These are phyloP conservation scores for Naso thynnoides DNA, from an alignment of 2,797 vertebrate genomes.

Conservation along the genomic window DNA sequence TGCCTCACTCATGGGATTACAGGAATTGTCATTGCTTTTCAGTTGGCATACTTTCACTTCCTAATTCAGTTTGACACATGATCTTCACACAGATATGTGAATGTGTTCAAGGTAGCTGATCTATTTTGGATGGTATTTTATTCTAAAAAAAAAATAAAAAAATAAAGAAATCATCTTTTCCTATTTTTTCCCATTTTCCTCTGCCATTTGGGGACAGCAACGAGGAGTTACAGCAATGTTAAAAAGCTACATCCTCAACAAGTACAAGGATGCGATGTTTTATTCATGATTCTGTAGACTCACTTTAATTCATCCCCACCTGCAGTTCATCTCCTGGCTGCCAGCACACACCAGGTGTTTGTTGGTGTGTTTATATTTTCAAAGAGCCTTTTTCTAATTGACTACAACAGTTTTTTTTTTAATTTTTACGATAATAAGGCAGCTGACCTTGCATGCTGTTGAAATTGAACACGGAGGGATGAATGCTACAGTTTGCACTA, in stretches of 20 bases:
- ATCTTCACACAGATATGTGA: conserved; percentile 18
- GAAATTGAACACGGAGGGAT: conserved; percentile 51
- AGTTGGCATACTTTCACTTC: conserved; percentile 27
- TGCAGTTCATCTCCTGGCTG: conserved; percentile 64
- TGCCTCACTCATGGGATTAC: conserved; percentile 31
- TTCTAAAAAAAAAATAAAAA: neutral
- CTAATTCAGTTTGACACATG: conserved; percentile 27
- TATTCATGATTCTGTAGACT: conserved; percentile 73
- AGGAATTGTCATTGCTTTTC: conserved; percentile 18
- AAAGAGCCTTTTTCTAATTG: conserved; percentile 71
- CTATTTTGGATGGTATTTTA: conserved; percentile 22
- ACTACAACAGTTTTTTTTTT: conserved; percentile 58
- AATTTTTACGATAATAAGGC: conserved; percentile 64
- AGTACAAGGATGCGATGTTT: conserved; percentile 69
- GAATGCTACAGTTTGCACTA: conserved; percentile 25
- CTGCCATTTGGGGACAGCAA: conserved; percentile 50
- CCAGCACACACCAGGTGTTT: conserved; percentile 70
- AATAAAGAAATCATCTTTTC: conserved; percentile 1
- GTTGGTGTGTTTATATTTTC: conserved; percentile 62
- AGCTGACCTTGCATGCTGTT: conserved; percentile 66
- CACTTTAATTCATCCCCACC: conserved; percentile 71
- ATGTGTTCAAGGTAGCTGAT: conserved; percentile 11
- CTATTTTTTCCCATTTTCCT: conserved; percentile 20
- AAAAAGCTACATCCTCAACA: conserved; percentile 65
- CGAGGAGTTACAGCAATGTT: conserved; percentile 55